Evolutionary conservation across 2,888 invertebrate species (phyloP), one percentile per base, ranked within the genome.

Genomic region (Spilosoma lubricipeda): DNA sequence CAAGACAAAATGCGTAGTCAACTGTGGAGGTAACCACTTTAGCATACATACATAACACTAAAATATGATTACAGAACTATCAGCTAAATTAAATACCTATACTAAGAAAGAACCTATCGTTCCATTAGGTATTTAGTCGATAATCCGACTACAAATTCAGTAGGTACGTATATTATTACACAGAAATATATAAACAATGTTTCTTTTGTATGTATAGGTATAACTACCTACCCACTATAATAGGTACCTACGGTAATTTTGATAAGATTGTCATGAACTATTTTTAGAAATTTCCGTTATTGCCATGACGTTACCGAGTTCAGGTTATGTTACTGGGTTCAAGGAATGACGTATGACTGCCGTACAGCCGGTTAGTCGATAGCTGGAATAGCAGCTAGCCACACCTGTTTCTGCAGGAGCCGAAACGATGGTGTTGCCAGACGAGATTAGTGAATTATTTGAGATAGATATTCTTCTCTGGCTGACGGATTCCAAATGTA

Each of bases 1-100:
- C 80, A 97, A 96, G 87, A 98, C 98, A 0, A 97, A 97, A 79
- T 97, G 97, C 79, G 96, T 99, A 2, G 97, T 99, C 4, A 98
- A 98, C 91, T 96, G 98, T 77, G 96, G 97, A 90, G 98, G 96
- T 95, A 89, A 67, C 39, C 2, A 45, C 27, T 70, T 13, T 3
- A 8, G 15, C n/a, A 27, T 56, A n/a, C 27, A 15, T 0, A 27
- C n/a, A 45, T 18, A n/a, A n/a, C n/a, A n/a, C n/a, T n/a, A n/a
- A n/a, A n/a, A n/a, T n/a, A n/a, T n/a, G n/a, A n/a, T n/a, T n/a
- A n/a, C 27, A 59, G 4, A 59, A 59, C n/a, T 3, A 56, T 59
- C 13, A 15, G 11, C 3, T n/a, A 56, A 56, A 56, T 56, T 56
- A 56, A n/a, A n/a, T 56, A 56, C 48, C 20, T 59, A 59, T 3